Base-by-base conservation (phyloP, 1,140 invertebrate species). In the Hesperophylax magnus region DNA sequence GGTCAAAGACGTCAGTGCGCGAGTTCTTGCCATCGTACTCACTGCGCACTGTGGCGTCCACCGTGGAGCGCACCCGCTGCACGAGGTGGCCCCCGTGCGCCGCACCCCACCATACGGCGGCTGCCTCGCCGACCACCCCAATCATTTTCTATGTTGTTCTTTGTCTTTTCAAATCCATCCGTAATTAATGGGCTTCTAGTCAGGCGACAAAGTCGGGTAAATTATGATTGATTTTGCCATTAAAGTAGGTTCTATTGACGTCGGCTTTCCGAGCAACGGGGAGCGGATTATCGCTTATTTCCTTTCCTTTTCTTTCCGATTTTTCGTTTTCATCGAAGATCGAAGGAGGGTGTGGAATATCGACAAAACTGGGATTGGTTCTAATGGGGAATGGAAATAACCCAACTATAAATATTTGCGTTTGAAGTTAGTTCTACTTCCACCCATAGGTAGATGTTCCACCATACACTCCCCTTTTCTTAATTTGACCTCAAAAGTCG, bases 81-180 rank as follows among this genome's bases (percentile, higher is more conserved):
- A 94, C 91, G 52, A 96, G 89, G 83, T 92, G 91, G 77, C 94
- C 91, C 81, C 89, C 89, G 85, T 95, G 93, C 74, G 92, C 91
- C 86, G 93, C 95, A 22, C 93, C 92, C 94, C 95, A 96, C 78
- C 93, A 91, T 54, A 92, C 94, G 69, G 93, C 93, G 2, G 94
- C 93, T 53, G 95, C 91, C 91, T 96, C 94, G 20, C 93, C 94
- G n/a, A 95, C 94, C 85, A 96, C 90, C 58, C 95, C 92, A n/a
- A 96, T 90, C 56, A 47, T 47, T 11, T 47, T 47, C 34, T 47
- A 14, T 47, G 39, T 47, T 39, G 9, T 39, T 47, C 39, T 47
- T 47, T 47, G 39, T 47, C 39, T 47, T 47, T 47, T 47, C 39
- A 47, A 47, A 47, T 47, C 39, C 39, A 47, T 11, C 9, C 39